Evolutionary conservation across 2,797 vertebrate species (phyloP), one percentile per base, ranked within the genome.

Genomic region (Bovichtus diacanthus): DNA sequence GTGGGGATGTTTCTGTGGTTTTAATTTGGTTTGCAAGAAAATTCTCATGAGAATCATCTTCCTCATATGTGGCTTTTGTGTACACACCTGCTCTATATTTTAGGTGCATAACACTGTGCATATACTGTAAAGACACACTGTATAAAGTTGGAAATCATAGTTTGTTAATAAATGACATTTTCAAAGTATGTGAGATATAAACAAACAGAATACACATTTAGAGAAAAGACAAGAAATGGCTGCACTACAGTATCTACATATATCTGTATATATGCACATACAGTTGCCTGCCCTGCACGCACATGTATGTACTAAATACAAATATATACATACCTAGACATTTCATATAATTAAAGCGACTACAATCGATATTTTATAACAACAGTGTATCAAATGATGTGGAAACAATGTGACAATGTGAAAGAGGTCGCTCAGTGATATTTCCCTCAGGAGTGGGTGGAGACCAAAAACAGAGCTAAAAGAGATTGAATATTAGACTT

Each of bases 21-120:
- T 69, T 73, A n/a, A 55, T 84, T 64, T 51, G 66, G 66, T 56
- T 72, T 54, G 34, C 41, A 78, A 50, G 13, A 76, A 84, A 64
- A 41, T 44, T 78, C 64, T 75, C 50, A 11, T 18, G 29, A 68
- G 62, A 74, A 78, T 69, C n/a, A 2, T 63, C 43, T 41, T 47
- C 21, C 50, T 69, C 31, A 21, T 19, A 21, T 70, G 41, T 64
- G 58, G 62, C 31, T 78, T 83, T 31, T 54, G 55, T 66, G 47
- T 59, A 36, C 70, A 65, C 68, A 77, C 56, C 63, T 55, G 49
- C 62, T 82, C 21, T 73, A 8, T 49, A 27, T 63, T 65, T 15
- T 29, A n/a, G 18, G 5, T 29, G 38, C 10, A 34, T 27, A 12
- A 8, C 54, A 27, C 18, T 61, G 50, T 46, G n/a, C n/a, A 13